A percentile compares a stretch with the other conserved stretches of the same genome.
Evolutionary conservation across 2,113 vertebrate genomes (phyloP).

Genomic region (Paradisaea rubra): DNA sequence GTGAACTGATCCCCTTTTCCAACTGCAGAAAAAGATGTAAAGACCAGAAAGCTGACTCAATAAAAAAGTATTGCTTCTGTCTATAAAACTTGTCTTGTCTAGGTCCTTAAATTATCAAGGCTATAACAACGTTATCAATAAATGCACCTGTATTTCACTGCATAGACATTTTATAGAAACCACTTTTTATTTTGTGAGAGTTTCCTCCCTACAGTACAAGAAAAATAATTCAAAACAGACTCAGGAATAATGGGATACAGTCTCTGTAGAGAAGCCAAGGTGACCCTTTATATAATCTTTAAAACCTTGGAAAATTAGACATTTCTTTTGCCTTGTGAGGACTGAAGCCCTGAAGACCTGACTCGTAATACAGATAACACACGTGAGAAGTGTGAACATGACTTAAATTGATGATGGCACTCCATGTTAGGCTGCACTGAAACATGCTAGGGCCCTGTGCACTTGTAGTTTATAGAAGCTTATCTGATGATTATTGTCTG

Average conservation of each 20-base stretch:
- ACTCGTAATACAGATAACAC: not conserved
- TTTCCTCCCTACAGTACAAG: not conserved
- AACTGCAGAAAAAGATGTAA: not conserved
- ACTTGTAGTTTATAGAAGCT: not conserved
- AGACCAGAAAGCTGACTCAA: not conserved
- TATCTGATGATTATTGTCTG: not conserved
- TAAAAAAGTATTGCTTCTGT: not conserved
- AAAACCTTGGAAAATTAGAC: not conserved
- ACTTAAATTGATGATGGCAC: not conserved
- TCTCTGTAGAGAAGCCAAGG: not conserved
- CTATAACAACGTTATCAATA: not conserved
- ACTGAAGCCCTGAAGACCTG: not conserved
- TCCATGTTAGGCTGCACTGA: not conserved
- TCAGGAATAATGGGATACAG: not conserved
- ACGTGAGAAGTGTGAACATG: not conserved
- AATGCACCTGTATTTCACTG: not conserved
- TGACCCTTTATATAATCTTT: not conserved
- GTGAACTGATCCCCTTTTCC: not conserved
- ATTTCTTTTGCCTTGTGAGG: not conserved
- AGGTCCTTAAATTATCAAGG: not conserved
- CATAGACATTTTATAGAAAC: not conserved
- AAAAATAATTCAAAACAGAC: not conserved
- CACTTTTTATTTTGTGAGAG: not conserved
- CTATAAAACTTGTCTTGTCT: not conserved
- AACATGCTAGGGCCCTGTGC: not conserved